phyloP scores from a whole-genome alignment of 2,888 invertebrate species.

The Caenorhabditis sulstoni region DNA sequence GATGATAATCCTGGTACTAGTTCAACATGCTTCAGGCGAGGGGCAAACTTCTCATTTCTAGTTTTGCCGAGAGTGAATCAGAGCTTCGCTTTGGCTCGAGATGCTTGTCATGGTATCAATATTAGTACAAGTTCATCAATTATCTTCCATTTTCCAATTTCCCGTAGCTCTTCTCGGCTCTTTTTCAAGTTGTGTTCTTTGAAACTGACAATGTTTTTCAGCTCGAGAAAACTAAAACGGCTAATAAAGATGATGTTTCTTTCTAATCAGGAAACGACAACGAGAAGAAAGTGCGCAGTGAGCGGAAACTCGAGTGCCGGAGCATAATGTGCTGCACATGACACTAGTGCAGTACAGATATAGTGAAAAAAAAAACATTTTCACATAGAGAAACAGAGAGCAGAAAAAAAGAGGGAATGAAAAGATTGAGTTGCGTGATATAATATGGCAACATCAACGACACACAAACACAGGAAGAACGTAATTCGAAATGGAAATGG shows the following conservation, averaged over 20 bases:
- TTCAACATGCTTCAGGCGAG: slow-evolving; percentile 17
- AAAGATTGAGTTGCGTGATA: slow-evolving; percentile 55
- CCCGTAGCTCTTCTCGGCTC: too few relatives aligned
- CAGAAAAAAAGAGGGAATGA: background rate
- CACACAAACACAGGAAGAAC: slow-evolving; percentile 31
- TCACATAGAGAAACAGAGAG: slow-evolving; percentile 6
- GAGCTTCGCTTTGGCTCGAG: too few relatives aligned
- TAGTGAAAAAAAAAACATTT: too few relatives aligned
- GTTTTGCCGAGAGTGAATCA: too few relatives aligned
- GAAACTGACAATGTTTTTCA: background rate
- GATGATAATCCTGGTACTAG: slow-evolving; percentile 36
- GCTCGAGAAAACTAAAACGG: background rate
- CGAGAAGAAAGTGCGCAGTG: slow-evolving; percentile 17
- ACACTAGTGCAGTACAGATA: slow-evolving; percentile 49
- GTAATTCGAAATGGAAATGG: slow-evolving; percentile 19
- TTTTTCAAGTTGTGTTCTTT: background rate
- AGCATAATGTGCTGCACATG: slow-evolving; percentile 52
- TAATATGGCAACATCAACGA: slow-evolving; percentile 12
- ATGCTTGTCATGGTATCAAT: too few relatives aligned
- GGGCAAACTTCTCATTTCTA: background rate
- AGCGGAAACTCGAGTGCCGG: slow-evolving; percentile 34
- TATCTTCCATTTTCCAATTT: too few relatives aligned
- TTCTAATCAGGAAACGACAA: slow-evolving; percentile 22
- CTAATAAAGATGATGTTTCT: slow-evolving; percentile 20
- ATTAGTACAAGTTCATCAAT: too few relatives aligned